Conservation (phyloP, 2,888 invertebrate species). For the Romanomermis culicivorax region DNA sequence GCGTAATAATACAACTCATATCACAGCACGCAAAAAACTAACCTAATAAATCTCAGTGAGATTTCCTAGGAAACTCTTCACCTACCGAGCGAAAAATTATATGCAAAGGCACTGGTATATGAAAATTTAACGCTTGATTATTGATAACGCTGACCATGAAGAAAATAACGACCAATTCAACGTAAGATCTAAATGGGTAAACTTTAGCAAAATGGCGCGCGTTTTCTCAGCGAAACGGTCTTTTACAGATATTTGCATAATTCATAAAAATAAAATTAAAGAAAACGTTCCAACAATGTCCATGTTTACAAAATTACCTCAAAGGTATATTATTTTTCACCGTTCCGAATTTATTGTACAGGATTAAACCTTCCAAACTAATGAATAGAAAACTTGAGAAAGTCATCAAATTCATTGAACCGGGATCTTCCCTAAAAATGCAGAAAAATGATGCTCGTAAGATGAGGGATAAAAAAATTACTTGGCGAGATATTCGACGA, state of each 20-base stretch:
- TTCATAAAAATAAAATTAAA: constrained; percentile 6
- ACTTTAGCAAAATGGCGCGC: neutral
- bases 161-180: constrained; percentile 61
- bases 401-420: constrained; percentile 81
- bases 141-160: constrained; percentile 64
- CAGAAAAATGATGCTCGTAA: neutral
- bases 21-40: too few relatives aligned
- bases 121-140: constrained; percentile 84
- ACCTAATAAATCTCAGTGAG: too few relatives aligned
- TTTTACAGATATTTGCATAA: too few relatives aligned
- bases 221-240: too few relatives aligned
- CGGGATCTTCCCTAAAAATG: constrained; percentile 56
- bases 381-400: constrained; percentile 81
- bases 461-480: constrained; percentile 11
- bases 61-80: too few relatives aligned
- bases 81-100: constrained; percentile 88
- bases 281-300: neutral
- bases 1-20: too few relatives aligned
- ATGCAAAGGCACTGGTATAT: constrained; percentile 89
- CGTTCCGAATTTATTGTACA: constrained; percentile 54
- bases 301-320: constrained; percentile 34
- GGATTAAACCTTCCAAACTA: constrained; percentile 62
- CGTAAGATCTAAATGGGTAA: constrained; percentile 44
- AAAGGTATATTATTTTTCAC: constrained; percentile 44
- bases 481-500: constrained; percentile 27